Conservation (phyloP, 2,888 invertebrate species). For the Tachina grossa region DNA sequence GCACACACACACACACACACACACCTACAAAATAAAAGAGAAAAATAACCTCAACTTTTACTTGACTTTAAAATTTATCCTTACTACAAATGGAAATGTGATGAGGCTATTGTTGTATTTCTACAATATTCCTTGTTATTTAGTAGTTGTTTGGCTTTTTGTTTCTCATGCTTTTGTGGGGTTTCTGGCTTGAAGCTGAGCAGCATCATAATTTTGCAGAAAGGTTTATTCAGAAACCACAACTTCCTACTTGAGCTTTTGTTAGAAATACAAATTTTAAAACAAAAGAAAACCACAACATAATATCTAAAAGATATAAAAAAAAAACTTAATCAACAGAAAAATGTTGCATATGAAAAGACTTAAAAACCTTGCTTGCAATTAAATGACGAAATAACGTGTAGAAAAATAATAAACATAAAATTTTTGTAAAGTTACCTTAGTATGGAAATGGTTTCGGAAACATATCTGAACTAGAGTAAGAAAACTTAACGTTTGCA, state of each 20-base stretch:
- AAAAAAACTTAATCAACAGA: neutral
- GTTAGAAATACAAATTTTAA: slow-evolving; percentile 39
- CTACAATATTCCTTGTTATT: neutral
- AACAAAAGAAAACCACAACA: slow-evolving; percentile 4
- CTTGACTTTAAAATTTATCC: slow-evolving; percentile 43
- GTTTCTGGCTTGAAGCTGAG: slow-evolving; percentile 35
- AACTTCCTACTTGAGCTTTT: slow-evolving; percentile 62
- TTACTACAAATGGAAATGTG: slow-evolving; percentile 8
- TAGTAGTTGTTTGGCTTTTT: neutral
- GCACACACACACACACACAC: neutral
- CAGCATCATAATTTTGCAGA: slow-evolving; percentile 59
- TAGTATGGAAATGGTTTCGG: no score
- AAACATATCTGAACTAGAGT: no score
- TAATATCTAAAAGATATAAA: neutral
- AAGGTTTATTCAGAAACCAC: slow-evolving; percentile 60
- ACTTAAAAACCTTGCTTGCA: no score
- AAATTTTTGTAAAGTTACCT: no score
- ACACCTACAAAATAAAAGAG: neutral
- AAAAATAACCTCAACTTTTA: slow-evolving; percentile 43
- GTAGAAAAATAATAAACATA: no score
- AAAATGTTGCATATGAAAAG: neutral
- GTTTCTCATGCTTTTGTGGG: neutral
- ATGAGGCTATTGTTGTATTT: slow-evolving; percentile 19
- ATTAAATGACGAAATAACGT: no score
- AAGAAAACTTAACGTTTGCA: no score